A percentile compares a stretch with the other conserved stretches of the same genome.
These are phyloP conservation scores for Heteromurus nitidus DNA, from an alignment of 2,888 invertebrate species.

Conservation along the genomic window DNA sequence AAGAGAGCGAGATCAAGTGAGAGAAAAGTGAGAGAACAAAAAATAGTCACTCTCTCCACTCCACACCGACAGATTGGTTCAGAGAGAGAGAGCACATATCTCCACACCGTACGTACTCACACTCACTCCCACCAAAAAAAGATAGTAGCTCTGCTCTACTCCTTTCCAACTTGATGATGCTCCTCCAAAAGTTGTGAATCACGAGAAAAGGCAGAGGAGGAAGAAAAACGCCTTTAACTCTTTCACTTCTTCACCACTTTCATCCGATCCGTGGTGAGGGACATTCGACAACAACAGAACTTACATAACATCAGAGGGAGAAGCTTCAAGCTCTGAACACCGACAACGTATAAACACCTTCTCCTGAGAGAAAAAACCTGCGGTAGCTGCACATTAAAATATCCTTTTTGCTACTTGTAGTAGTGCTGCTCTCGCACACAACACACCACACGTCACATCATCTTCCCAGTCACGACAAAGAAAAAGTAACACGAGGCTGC, in stretches of 20 bases:
- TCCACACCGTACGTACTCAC: too few relatives aligned
- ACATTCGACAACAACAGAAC: constrained; percentile 47
- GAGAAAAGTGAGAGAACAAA: constrained; percentile 2
- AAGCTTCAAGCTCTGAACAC: constrained; percentile 6
- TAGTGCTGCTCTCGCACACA: constrained; percentile 51
- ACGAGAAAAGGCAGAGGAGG: constrained; percentile 7
- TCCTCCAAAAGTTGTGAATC: constrained; percentile 36
- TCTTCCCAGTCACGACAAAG: constrained; percentile 26
- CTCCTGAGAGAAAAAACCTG: not conserved
- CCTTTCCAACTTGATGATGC: constrained; percentile 24
- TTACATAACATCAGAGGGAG: constrained; percentile 20
- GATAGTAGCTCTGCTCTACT: not conserved
- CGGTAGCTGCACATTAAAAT: constrained; percentile 37
- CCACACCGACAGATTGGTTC: not conserved
- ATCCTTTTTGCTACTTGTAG: not conserved
- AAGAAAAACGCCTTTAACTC: constrained; percentile 60
- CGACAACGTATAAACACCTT: constrained; percentile 17
- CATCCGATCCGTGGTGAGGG: constrained; percentile 58
- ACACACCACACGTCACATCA: constrained; percentile 49
- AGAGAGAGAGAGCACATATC: constrained; percentile 23
- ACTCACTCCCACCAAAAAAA: too few relatives aligned
- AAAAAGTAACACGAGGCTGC: constrained; percentile 11
- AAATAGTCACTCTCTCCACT: not conserved
- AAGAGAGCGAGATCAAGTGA: not conserved
- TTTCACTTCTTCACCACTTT: constrained; percentile 68